Evolutionary conservation across 2,797 vertebrate genomes (phyloP).

Genomic region (Hoplostethus atlanticus): DNA sequence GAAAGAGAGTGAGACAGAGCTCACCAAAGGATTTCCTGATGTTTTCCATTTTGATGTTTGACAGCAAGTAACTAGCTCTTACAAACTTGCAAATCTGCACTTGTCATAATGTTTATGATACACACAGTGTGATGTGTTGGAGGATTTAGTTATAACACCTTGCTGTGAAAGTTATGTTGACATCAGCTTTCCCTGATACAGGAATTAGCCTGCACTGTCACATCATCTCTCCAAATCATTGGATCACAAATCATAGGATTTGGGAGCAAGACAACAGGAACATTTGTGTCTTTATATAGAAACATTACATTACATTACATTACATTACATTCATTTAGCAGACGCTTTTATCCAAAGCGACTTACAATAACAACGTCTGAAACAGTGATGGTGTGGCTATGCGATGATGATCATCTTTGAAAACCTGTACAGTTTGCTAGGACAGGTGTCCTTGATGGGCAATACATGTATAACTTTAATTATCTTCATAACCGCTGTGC

Average conservation of each 20-base stretch:
- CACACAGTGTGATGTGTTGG: not conserved
- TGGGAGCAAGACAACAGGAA: not conserved
- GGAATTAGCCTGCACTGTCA: slow-evolving; percentile 11
- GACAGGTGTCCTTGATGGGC: not conserved
- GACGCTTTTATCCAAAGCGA: too few relatives aligned
- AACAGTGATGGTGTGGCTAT: not conserved
- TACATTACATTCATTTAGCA: too few relatives aligned
- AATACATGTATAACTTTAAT: slow-evolving; percentile 4
- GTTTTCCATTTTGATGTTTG: slow-evolving; percentile 38
- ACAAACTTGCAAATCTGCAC: slow-evolving; percentile 9
- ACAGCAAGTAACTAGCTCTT: slow-evolving; percentile 41
- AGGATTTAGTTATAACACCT: not conserved
- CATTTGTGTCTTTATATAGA: not conserved
- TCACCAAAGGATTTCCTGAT: slow-evolving; percentile 17
- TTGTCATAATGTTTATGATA: not conserved
- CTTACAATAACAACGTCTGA: not conserved
- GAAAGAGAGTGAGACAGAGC: not conserved
- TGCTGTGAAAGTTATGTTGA: slow-evolving; percentile 9
- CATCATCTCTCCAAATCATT: not conserved
- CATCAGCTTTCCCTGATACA: slow-evolving; percentile 23
- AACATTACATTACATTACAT: slow-evolving; percentile 1
- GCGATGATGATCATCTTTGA: not conserved
- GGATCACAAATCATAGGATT: not conserved
- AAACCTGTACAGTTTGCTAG: not conserved
- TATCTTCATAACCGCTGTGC: not conserved